Evolutionary conservation across 2,888 invertebrate genomes (phyloP).

Genomic region (Cylloceria caligata): DNA sequence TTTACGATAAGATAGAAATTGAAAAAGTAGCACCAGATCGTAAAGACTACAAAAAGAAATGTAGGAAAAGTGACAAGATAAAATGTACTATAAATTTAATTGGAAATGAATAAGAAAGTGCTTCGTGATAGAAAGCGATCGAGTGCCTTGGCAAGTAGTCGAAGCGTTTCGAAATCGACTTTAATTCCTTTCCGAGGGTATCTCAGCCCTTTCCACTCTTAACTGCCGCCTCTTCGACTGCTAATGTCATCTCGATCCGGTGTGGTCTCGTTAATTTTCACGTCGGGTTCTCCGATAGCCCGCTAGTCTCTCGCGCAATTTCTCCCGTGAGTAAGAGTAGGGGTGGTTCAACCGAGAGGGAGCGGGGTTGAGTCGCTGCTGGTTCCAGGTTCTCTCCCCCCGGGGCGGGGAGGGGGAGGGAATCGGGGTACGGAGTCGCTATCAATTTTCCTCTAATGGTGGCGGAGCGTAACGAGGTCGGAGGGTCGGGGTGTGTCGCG

Average conservation of each 20-base stretch:
- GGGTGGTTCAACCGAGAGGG: constrained; percentile 40
- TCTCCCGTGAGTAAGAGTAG: constrained; percentile 44
- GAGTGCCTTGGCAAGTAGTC: constrained; percentile 12
- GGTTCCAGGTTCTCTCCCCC: no score
- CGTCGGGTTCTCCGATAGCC: constrained; percentile 68
- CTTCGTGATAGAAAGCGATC: constrained; percentile 27
- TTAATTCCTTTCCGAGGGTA: constrained; percentile 64
- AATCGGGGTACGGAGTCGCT: constrained; percentile 71
- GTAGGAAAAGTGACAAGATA: constrained; percentile 14
- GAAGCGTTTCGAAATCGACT: constrained; percentile 56
- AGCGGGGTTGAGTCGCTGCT: constrained; percentile 41
- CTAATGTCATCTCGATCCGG: constrained; percentile 69
- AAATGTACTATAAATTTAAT: constrained; percentile 1
- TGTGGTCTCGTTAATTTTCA: constrained; percentile 76
- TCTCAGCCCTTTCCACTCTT: constrained; percentile 30
- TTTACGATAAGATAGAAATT: no score
- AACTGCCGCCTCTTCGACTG: constrained; percentile 59
- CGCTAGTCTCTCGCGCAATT: constrained; percentile 57
- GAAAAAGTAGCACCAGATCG: neutral
- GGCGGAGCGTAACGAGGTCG: constrained; percentile 79
- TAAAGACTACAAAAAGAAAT: neutral
- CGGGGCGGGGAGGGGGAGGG: constrained; percentile 34
- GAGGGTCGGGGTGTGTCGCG: constrained; percentile 70
- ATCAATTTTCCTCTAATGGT: constrained; percentile 82
- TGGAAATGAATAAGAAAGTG: constrained; percentile 36